Base-by-base conservation (phyloP, 2,888 invertebrate genomes). In the Neoscelio sp. region DNA sequence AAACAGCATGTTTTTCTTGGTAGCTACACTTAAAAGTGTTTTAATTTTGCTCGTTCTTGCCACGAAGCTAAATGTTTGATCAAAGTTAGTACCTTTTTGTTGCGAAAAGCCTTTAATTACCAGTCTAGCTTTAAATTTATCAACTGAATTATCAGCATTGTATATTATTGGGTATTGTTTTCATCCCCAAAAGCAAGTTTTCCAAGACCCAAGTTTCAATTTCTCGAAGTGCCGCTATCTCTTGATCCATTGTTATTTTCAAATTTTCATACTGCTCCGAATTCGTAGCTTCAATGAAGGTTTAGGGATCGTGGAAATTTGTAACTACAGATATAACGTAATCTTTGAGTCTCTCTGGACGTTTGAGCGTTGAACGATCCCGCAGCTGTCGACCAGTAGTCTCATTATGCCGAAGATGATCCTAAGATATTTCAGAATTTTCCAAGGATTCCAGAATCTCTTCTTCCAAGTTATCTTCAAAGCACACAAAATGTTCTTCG, bases 161-260 rank as follows among this genome's bases (percentile, higher is more conserved):
- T n/a, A n/a, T n/a, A n/a, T n/a, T n/a, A n/a, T n/a, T n/a, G n/a
- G n/a, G n/a, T n/a, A n/a, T n/a, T n/a, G n/a, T n/a, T n/a, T n/a
- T n/a, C n/a, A n/a, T n/a, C n/a, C n/a, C n/a, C n/a, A n/a, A n/a
- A n/a, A n/a, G n/a, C n/a, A n/a, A n/a, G 30, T 64, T 15, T 78
- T 71, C 0, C 6, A 68, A 12, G 1, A 50, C 74, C 85, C 86
- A 87, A 1, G 85, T 87, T n/a, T 80, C 12, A 76, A 87, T 86
- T 75, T 87, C 83, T 38, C 83, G 42, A 12, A 86, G 65, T 8
- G 86, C 82, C 8, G 56, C 52, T 23, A 86, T 83, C 80, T 87
- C 86, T 6, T 48, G 56, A 10, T 83, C 42, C 82, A 82, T 83
- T 17, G 82, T 82, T 65, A 75, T 42, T 20, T 70, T 70, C 83